Evolutionary conservation across 2,113 vertebrate species (phyloP).

Genomic region (Pterocles orientalis): DNA sequence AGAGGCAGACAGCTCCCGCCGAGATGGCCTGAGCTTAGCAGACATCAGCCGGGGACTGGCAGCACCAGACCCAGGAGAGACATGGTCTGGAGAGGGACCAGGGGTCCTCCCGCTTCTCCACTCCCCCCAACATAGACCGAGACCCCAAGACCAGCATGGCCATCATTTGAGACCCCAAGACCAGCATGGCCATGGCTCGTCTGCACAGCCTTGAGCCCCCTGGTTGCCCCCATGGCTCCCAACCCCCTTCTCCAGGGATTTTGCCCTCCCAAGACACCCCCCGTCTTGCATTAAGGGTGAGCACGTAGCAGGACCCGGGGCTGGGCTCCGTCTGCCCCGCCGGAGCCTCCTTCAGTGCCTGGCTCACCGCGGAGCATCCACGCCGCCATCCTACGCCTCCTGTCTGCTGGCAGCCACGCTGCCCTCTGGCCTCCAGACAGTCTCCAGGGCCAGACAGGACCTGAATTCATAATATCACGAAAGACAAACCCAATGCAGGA

Average conservation of each 20-base stretch:
- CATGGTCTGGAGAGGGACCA: neutral
- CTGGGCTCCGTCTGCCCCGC: neutral
- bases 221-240: neutral
- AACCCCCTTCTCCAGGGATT: neutral
- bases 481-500: neutral
- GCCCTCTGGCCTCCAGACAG: neutral
- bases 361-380: neutral
- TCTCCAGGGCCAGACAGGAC: neutral
- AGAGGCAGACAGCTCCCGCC: neutral
- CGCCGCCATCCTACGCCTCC: neutral
- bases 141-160: neutral
- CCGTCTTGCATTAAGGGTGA: neutral
- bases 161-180: neutral
- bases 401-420: neutral
- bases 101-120: neutral
- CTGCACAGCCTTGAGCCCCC: neutral
- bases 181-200: neutral
- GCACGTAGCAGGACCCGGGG: neutral
- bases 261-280: neutral
- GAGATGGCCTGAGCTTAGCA: neutral
- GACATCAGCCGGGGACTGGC: neutral
- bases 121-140: rapidly evolving
- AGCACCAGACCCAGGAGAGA: neutral
- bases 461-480: neutral
- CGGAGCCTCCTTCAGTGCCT: neutral